These are phyloP conservation scores for Gymnocephalus cernua DNA, from an alignment of 2,113 vertebrate species.

Conservation along the genomic window DNA sequence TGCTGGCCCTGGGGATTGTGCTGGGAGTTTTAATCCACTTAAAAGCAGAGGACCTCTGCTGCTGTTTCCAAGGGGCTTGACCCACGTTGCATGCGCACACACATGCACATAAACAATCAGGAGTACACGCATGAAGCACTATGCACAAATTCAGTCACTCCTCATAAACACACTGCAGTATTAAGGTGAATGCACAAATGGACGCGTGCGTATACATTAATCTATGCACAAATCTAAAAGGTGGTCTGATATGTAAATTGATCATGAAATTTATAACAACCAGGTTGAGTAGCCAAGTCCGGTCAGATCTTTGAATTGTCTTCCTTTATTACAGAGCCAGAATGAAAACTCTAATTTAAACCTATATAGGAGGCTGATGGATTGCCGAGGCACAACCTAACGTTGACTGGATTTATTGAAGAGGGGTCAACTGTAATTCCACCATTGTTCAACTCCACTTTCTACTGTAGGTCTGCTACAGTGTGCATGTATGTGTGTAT, in stretches of 20 bases:
- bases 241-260: background rate
- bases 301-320: slow-evolving; percentile 19
- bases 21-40: slow-evolving; percentile 85
- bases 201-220: background rate
- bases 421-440: slow-evolving; percentile 65
- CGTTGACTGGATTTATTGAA: slow-evolving; percentile 57
- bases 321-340: background rate
- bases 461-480: slow-evolving; percentile 37
- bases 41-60: slow-evolving; percentile 83
- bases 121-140: slow-evolving; percentile 20
- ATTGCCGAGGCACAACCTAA: slow-evolving; percentile 32
- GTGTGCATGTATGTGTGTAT: background rate
- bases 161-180: slow-evolving; percentile 5
- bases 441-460: slow-evolving; percentile 65
- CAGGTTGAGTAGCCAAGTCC: background rate
- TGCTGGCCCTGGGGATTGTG: slow-evolving; percentile 79
- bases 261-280: slow-evolving; percentile 45
- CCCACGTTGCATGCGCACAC: slow-evolving; percentile 56
- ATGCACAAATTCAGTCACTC: slow-evolving; percentile 39
- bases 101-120: slow-evolving; percentile 42
- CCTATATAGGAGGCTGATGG: slow-evolving; percentile 41
- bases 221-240: slow-evolving; percentile 17
- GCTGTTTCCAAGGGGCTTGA: slow-evolving; percentile 81
- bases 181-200: background rate
- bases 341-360: slow-evolving; percentile 51